Conservation (phyloP, 2,113 vertebrate genomes). For the Aleadryas rufinucha region DNA sequence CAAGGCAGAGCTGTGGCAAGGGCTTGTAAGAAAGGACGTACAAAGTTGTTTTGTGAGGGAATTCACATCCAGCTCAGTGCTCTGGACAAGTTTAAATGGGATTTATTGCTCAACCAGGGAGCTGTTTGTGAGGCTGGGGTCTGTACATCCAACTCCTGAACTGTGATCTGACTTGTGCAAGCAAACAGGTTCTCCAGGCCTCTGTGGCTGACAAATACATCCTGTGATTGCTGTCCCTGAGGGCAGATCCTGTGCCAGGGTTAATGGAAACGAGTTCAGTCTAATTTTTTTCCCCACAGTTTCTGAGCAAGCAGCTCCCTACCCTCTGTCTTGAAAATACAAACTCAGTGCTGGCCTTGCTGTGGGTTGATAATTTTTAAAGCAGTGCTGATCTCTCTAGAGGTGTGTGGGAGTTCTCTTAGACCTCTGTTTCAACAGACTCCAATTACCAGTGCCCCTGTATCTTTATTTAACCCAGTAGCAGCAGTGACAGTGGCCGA, state of each 20-base stretch:
- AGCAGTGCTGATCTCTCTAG: neutral
- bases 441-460: neutral
- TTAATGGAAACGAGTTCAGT: neutral
- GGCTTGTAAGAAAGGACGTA: neutral
- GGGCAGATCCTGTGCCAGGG: neutral
- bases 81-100: neutral
- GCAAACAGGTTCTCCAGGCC: neutral
- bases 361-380: neutral
- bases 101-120: neutral
- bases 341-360: neutral
- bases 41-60: neutral
- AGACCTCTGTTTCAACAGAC: neutral
- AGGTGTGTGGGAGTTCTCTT: neutral
- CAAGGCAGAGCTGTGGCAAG: neutral
- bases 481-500: rapidly evolving
- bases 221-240: neutral
- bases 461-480: neutral
- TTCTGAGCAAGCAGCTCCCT: neutral
- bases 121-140: neutral
- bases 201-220: neutral
- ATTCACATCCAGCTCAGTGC: neutral
- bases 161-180: neutral
- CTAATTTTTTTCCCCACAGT: neutral
- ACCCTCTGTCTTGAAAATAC: neutral
- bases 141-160: neutral